These are phyloP conservation scores for Mylabris phalerata DNA, from an alignment of 1,140 invertebrate species.

Conservation along the genomic window DNA sequence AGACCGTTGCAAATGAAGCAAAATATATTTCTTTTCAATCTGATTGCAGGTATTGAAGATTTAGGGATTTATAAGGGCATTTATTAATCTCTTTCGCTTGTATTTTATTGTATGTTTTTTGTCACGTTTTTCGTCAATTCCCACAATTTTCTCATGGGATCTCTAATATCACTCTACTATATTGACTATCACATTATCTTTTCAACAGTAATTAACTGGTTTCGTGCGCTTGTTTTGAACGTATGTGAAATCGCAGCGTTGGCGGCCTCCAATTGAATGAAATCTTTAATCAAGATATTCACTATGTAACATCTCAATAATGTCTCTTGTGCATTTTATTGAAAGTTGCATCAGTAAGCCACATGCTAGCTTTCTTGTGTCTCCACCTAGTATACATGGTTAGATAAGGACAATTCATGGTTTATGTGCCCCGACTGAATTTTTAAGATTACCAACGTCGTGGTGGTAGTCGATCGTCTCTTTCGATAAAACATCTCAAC, in stretches of 20 bases:
- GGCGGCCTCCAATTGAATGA: slow-evolving; percentile 14
- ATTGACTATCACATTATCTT: background rate
- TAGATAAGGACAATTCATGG: slow-evolving; percentile 5
- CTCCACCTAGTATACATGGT: background rate
- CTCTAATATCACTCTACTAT: too few species aligned
- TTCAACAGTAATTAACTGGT: slow-evolving; percentile 5
- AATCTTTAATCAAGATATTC: slow-evolving; percentile 13
- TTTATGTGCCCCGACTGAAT: background rate
- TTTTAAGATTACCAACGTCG: slow-evolving; percentile 5
- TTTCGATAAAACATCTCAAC: slow-evolving; percentile 5
- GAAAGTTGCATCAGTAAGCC: slow-evolving; percentile 6
- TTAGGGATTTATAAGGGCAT: too few species aligned
- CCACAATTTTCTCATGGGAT: slow-evolving; percentile 7
- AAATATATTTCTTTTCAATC: too few species aligned
- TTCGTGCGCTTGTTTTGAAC: slow-evolving; percentile 8
- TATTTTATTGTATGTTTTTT: background rate
- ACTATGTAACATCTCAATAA: slow-evolving; percentile 15
- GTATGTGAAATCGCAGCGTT: slow-evolving; percentile 14
- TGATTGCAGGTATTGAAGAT: too few species aligned
- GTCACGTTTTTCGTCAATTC: slow-evolving; percentile 10
- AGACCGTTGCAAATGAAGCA: too few species aligned
- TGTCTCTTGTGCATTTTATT: slow-evolving; percentile 2
- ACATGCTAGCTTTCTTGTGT: slow-evolving; percentile 12
- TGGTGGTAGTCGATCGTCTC: slow-evolving; percentile 4
- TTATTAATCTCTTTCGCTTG: too few species aligned